Conservation (phyloP, 1,140 invertebrate species). For the Thereuonema tuberculata region DNA sequence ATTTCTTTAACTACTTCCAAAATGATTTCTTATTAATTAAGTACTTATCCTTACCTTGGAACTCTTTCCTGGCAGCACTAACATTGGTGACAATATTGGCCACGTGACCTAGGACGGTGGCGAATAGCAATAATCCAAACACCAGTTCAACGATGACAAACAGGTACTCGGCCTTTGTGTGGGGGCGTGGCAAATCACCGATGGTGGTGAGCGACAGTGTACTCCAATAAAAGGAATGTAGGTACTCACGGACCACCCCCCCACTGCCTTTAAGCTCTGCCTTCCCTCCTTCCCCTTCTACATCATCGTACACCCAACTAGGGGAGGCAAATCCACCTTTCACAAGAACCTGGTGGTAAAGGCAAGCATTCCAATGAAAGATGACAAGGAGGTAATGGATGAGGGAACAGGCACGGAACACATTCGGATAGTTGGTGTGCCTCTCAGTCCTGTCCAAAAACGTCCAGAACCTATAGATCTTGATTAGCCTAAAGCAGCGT, state of each 20-base stretch:
- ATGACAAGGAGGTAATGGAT: conserved; percentile 95
- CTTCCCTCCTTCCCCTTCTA: too few species aligned
- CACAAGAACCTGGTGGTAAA: conserved; percentile 91
- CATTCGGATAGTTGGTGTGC: conserved; percentile 96
- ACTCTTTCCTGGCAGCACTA: conserved; percentile 82
- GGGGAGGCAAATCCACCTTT: conserved; percentile 83
- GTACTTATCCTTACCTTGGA: conserved; percentile 93
- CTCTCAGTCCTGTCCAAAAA: conserved; percentile 96
- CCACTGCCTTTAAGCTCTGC: conserved; percentile 39
- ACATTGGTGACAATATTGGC: conserved; percentile 92
- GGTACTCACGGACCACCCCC: conserved; percentile 83
- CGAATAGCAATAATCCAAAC: conserved; percentile 79
- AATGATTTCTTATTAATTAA: too few species aligned
- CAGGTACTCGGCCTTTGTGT: conserved; percentile 77
- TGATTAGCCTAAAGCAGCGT: conserved; percentile 89
- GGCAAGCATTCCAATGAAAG: conserved; percentile 98
- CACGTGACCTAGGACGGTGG: conserved; percentile 82
- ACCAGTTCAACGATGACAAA: conserved; percentile 81
- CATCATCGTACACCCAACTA: conserved; percentile 66
- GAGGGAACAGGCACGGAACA: conserved; percentile 80
- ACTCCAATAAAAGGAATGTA: conserved; percentile 97
- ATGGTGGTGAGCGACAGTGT: conserved; percentile 89
- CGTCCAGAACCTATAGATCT: conserved; percentile 96
- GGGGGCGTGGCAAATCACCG: conserved; percentile 44
- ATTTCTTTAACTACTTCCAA: too few species aligned